Evolutionary conservation across 1,140 invertebrate species (phyloP).

Genomic region (Calycopis cecrops): DNA sequence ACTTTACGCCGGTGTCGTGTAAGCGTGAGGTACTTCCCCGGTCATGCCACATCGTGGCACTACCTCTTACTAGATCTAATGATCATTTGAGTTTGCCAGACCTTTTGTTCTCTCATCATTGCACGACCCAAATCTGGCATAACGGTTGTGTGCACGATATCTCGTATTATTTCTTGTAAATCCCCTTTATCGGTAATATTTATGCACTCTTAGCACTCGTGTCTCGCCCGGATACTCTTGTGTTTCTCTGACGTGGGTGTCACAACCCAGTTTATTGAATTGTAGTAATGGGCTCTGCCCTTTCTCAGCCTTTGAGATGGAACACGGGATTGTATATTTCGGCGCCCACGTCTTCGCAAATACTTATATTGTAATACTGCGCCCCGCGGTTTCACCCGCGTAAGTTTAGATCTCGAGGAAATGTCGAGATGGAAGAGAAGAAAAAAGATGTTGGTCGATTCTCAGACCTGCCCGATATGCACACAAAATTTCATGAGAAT

Average conservation of each 20-base stretch:
- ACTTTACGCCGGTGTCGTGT: too few relatives aligned
- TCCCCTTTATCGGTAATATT: slow-evolving; percentile 60
- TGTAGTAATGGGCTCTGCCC: slow-evolving; percentile 42
- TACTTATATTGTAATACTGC: not conserved
- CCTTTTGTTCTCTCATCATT: slow-evolving; percentile 12
- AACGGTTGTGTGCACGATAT: slow-evolving; percentile 43
- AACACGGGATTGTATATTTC: slow-evolving; percentile 14
- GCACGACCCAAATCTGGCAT: slow-evolving; percentile 14
- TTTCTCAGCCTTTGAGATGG: slow-evolving; percentile 8
- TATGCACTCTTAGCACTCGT: slow-evolving; percentile 54
- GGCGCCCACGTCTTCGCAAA: not conserved
- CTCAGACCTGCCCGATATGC: too few relatives aligned
- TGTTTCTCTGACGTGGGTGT: slow-evolving; percentile 58
- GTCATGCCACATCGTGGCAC: too few relatives aligned
- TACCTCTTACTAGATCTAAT: too few relatives aligned
- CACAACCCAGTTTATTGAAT: slow-evolving; percentile 51
- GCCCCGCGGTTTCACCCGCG: too few relatives aligned
- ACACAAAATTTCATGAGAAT: too few relatives aligned
- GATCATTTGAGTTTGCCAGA: slow-evolving; percentile 4
- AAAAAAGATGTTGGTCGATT: too few relatives aligned
- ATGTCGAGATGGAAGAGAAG: too few relatives aligned
- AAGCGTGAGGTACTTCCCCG: too few relatives aligned
- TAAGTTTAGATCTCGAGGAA: too few relatives aligned
- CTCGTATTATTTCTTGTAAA: slow-evolving; percentile 49
- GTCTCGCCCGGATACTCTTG: slow-evolving; percentile 42